Base-by-base conservation (phyloP, 2,888 invertebrate species). In the Mesorhabditis belari region DNA sequence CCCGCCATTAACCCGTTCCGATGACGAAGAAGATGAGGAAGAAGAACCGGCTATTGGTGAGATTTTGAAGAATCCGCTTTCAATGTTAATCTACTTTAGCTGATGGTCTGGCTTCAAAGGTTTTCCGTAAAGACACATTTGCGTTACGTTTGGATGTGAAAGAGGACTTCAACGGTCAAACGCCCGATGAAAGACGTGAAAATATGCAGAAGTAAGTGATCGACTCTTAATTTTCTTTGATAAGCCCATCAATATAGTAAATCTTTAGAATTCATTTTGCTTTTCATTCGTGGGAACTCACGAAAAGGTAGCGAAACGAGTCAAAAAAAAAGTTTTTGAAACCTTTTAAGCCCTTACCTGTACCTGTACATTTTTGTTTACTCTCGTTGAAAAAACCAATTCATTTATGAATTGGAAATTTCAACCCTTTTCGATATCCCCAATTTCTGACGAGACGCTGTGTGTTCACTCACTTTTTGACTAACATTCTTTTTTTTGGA, bases 121-220 rank as follows among this genome's bases (percentile, higher is more conserved):
- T 69, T 23, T 55, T 57, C 19, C 52, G 96, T 68, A 92, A 94
- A 83, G 96, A 98, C 85, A 94, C 93, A 82, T 87, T 98, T 78
- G 94, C 94, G 71, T 85, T 94, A 82, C 61, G 63, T n/a, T 35
- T 73, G 44, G 73, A 76, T 29, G 69, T 69, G 25, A 71, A 66
- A 55, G 68, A 71, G 49, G 71, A 71, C 55, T 65, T 70, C 25
- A 63, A 67, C 25, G 62, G 69, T 55, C 71, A 73, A 23, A 73
- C 74, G 21, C 64, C 73, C n/a, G 75, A 73, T 35, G 76, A 76
- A 6, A 57, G 76, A n/a, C 61, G 63, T 50, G 66, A 75, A 58
- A 55, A 74, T 49, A 76, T 76, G 76, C 75, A 76, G 50, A 70
- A 66, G 35, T 75, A 67, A 54, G 71, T 70, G 49, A 66, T 76